A percentile compares a stretch with the other conserved stretches of the same genome.
Conservation (phyloP, 2,888 invertebrate genomes). For the Barypeithes pellucidus region DNA sequence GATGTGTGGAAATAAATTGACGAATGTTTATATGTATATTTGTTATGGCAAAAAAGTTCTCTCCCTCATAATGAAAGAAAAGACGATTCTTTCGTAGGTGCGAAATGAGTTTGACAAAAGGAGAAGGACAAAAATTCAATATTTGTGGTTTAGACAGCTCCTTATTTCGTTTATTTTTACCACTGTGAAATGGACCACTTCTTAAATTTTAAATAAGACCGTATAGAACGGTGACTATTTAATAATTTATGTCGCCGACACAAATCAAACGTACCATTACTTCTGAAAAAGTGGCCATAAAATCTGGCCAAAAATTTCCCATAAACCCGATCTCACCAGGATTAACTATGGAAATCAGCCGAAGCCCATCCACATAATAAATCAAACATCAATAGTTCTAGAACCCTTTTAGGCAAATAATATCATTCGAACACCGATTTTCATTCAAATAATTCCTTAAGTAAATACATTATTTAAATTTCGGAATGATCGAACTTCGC, state of each 20-base stretch:
- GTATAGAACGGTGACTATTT: not conserved
- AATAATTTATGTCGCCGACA: conserved; percentile 9
- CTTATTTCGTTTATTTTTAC: too few relatives aligned
- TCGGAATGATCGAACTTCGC: conserved; percentile 38
- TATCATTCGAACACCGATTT: conserved; percentile 52
- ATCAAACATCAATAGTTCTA: conserved; percentile 55
- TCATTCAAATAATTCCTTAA: conserved; percentile 62
- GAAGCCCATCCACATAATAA: conserved; percentile 50
- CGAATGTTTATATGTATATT: too few relatives aligned
- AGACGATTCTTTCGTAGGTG: too few relatives aligned
- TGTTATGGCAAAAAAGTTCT: too few relatives aligned
- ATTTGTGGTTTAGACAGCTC: too few relatives aligned
- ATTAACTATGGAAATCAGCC: conserved; percentile 56
- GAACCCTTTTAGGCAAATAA: conserved; percentile 55
- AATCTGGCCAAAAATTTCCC: conserved; percentile 49
- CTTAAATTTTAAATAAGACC: too few relatives aligned
- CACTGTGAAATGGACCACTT: too few relatives aligned
- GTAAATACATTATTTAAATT: conserved; percentile 62
- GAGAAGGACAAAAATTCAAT: too few relatives aligned
- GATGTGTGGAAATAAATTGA: not conserved
- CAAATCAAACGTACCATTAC: conserved; percentile 17
- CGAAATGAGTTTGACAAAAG: too few relatives aligned
- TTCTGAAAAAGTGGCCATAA: conserved; percentile 37
- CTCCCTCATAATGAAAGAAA: too few relatives aligned
- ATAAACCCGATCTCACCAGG: conserved; percentile 54